Conservation (phyloP, 2,113 vertebrate genomes). For the Ranitomeya imitator region DNA sequence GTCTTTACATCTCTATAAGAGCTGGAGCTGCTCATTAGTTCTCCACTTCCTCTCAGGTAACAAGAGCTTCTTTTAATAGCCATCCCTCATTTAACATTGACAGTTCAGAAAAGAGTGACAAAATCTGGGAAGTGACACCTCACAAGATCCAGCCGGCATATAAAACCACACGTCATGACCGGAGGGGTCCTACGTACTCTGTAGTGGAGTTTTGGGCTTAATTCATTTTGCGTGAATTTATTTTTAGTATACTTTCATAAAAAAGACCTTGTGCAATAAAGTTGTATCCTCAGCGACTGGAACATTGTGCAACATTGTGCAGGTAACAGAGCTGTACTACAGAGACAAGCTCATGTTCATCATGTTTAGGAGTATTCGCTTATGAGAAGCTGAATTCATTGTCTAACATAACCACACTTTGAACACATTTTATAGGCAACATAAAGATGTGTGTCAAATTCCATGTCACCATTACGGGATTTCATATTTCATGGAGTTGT, state of each 20-base stretch:
- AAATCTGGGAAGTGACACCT: constrained; percentile 35
- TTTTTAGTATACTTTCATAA: background rate
- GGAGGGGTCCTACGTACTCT: background rate
- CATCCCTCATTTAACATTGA: constrained; percentile 32
- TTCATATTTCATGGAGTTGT: too few species aligned
- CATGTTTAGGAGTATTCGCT: background rate
- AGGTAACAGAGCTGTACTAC: background rate
- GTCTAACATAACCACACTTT: too few species aligned
- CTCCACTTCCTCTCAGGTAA: constrained; percentile 31
- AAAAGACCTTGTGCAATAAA: background rate
- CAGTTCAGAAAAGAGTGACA: background rate
- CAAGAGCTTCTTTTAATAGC: constrained; percentile 46
- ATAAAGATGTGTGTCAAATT: too few species aligned
- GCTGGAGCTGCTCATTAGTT: constrained; percentile 41
- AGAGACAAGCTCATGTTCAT: background rate
- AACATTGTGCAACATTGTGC: background rate
- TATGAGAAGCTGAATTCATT: too few species aligned
- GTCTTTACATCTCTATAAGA: constrained; percentile 37
- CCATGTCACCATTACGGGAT: too few species aligned
- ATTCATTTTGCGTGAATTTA: background rate
- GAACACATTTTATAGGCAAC: too few species aligned
- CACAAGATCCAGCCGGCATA: constrained; percentile 13
- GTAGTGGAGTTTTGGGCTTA: background rate
- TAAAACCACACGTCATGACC: background rate
- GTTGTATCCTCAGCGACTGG: background rate